Evolutionary conservation across 2,888 invertebrate species (phyloP).

Genomic region (Eupithecia dodoneata): DNA sequence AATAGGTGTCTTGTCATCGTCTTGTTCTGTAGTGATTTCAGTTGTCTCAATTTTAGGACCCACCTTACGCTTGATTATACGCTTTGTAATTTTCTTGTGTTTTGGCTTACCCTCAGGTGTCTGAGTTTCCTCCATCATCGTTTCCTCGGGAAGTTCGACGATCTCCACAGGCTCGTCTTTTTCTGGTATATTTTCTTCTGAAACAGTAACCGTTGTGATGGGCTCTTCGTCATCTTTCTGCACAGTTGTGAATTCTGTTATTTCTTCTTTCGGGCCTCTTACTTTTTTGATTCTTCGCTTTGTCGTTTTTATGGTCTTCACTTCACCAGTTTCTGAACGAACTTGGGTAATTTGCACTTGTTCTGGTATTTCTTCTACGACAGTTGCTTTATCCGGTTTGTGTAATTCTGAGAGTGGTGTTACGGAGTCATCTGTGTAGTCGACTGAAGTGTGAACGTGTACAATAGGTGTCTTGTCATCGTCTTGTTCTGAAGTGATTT

Average conservation of each 20-base stretch:
- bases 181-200: constrained; percentile 54
- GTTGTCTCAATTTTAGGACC: neutral
- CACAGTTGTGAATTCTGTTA: constrained; percentile 35
- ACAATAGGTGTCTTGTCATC: too few relatives aligned
- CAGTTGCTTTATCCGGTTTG: constrained; percentile 36
- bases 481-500: too few relatives aligned
- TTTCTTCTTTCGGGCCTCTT: constrained; percentile 48
- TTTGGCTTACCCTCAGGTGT: constrained; percentile 53
- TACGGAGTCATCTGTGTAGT: too few relatives aligned
- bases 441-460: too few relatives aligned
- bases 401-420: constrained; percentile 29
- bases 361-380: constrained; percentile 28
- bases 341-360: constrained; percentile 43
- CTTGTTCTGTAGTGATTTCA: neutral
- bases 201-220: constrained; percentile 34
- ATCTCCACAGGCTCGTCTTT: constrained; percentile 25
- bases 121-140: constrained; percentile 29
- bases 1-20: constrained; percentile 40
- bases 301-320: neutral
- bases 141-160: constrained; percentile 49
- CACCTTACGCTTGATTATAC: neutral
- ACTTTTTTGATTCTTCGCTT: constrained; percentile 52
- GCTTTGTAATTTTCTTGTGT: constrained; percentile 42
- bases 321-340: constrained; percentile 38
- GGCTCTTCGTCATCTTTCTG: constrained; percentile 30